These are phyloP conservation scores for Elysia chlorotica DNA, from an alignment of 1,140 invertebrate genomes.

Conservation along the genomic window DNA sequence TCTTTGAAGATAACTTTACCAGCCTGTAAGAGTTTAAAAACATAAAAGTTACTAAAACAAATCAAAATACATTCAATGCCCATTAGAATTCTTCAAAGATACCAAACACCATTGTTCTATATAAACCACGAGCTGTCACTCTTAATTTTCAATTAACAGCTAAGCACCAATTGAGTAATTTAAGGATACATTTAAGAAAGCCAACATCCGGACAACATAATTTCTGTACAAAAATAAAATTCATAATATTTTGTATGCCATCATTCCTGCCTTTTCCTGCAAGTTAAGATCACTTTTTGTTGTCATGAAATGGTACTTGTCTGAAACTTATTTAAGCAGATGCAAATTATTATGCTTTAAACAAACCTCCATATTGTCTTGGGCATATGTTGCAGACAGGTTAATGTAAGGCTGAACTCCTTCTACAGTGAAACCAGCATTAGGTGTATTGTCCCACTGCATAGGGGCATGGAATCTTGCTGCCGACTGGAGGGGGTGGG, in stretches of 20 bases:
- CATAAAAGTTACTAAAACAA: not conserved
- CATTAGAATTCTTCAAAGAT: not conserved
- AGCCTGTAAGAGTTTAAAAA: slow-evolving; percentile 32
- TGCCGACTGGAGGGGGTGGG: not conserved
- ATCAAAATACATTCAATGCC: not conserved
- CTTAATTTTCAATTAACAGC: no score
- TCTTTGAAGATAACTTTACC: slow-evolving; percentile 45
- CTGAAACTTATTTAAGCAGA: no score
- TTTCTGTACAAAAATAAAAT: not conserved
- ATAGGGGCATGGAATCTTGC: slow-evolving; percentile 53
- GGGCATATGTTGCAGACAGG: slow-evolving; percentile 34
- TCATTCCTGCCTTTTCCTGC: not conserved
- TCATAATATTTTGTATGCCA: not conserved
- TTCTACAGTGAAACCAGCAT: slow-evolving; percentile 65
- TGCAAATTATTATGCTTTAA: not conserved
- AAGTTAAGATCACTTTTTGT: not conserved
- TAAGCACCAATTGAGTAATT: no score
- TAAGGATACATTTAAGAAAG: no score
- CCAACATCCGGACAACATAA: no score
- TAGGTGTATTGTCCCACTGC: slow-evolving; percentile 53
- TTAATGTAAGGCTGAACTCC: slow-evolving; percentile 38
- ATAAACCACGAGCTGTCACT: no score
- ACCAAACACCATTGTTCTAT: not conserved
- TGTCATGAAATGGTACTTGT: no score
- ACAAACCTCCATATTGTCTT: slow-evolving; percentile 29